These are phyloP conservation scores for Lasaia peninsularis DNA, from an alignment of 1,140 invertebrate species.

Conservation along the genomic window DNA sequence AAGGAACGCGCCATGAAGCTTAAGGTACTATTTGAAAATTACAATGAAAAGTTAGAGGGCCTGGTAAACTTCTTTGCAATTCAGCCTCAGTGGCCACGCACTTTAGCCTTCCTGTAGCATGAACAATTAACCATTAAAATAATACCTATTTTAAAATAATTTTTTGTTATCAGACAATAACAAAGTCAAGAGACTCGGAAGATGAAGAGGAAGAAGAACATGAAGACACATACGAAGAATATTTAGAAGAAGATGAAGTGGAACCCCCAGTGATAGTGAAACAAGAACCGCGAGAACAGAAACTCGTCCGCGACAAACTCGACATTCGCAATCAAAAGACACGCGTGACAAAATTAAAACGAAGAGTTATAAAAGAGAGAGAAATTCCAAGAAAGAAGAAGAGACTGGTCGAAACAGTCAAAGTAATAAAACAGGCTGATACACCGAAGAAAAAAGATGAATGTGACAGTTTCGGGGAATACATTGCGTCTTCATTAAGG, in stretches of 20 bases:
- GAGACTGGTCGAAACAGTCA: conserved; percentile 35
- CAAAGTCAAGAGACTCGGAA: neutral
- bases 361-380: conserved; percentile 25
- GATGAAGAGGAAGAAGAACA: conserved; percentile 11
- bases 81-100: too few species aligned
- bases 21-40: too few species aligned
- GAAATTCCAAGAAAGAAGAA: conserved; percentile 25
- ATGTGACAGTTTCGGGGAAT: conserved; percentile 64
- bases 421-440: conserved; percentile 22
- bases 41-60: too few species aligned
- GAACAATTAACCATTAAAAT: too few species aligned
- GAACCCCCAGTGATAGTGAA: conserved; percentile 40
- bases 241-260: conserved; percentile 23
- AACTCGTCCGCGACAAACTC: conserved; percentile 12
- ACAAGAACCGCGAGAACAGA: conserved; percentile 31
- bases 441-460: conserved; percentile 54
- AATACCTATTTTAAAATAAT: neutral
- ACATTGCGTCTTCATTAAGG: conserved; percentile 59
- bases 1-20: too few species aligned
- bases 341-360: conserved; percentile 28
- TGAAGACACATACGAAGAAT: conserved; percentile 23
- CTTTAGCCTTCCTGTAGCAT: too few species aligned
- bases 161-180: conserved; percentile 2
- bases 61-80: too few species aligned
- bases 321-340: conserved; percentile 25